Evolutionary conservation across 2,797 vertebrate species (phyloP).

Genomic region (Mergus octosetaceus): DNA sequence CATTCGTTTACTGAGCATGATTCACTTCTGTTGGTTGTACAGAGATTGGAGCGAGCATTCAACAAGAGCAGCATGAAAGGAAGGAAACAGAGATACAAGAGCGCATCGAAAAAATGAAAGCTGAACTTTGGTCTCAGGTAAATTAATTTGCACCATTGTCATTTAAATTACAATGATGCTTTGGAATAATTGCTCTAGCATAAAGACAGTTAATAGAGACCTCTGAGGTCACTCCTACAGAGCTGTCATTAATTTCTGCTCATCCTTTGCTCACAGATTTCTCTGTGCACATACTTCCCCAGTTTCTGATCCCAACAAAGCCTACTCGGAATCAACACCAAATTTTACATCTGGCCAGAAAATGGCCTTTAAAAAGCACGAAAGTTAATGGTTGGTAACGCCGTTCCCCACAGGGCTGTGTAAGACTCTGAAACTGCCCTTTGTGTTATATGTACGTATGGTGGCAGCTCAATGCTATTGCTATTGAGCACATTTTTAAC

Average conservation of each 20-base stretch:
- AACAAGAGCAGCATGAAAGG: conserved; percentile 33
- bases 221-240: neutral
- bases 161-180: neutral
- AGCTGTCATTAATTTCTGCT: neutral
- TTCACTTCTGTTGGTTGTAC: conserved; percentile 14
- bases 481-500: neutral
- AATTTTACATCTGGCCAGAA: neutral
- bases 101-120: conserved; percentile 56
- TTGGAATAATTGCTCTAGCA: neutral
- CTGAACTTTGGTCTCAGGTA: conserved; percentile 69
- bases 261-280: neutral
- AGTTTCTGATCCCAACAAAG: neutral
- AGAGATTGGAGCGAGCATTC: conserved; percentile 71
- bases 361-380: neutral
- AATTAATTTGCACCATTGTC: neutral
- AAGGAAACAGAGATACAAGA: conserved; percentile 40
- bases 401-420: neutral
- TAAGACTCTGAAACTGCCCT: neutral
- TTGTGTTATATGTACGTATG: neutral
- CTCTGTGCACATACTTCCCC: neutral
- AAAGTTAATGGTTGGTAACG: neutral
- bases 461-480: neutral
- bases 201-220: neutral
- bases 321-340: neutral
- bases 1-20: neutral